Percentiles rank a stretch among this genome's conserved stretches.
These are phyloP conservation scores for Aphidius colemani DNA, from an alignment of 2,888 invertebrate genomes.

Conservation along the genomic window DNA sequence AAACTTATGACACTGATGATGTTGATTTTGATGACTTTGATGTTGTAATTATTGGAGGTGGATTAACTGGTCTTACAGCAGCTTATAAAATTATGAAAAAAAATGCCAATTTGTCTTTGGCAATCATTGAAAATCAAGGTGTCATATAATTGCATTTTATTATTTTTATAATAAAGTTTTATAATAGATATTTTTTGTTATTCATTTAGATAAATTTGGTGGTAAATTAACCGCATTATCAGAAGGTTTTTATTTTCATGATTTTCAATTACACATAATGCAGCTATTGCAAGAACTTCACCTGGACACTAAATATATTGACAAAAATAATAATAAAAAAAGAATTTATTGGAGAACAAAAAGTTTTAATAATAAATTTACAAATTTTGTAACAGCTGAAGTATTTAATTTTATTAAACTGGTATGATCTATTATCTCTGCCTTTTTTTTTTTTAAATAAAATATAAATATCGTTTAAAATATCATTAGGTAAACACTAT, in stretches of 20 bases:
- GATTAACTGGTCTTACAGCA: conserved; percentile 46
- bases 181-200: background rate
- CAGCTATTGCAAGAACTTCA: conserved; percentile 33
- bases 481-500: conserved; percentile 26
- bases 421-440: conserved; percentile 30
- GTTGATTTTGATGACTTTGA: conserved; percentile 41
- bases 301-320: conserved; percentile 27
- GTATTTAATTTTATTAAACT: conserved; percentile 41
- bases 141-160: background rate
- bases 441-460: background rate
- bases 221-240: conserved; percentile 33
- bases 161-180: conserved; percentile 7
- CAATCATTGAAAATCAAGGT: conserved; percentile 46
- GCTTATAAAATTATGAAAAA: conserved; percentile 42
- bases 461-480: background rate
- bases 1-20: conserved; percentile 20
- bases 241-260: conserved; percentile 38
- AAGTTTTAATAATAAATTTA: conserved; percentile 26
- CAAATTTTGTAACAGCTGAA: conserved; percentile 38
- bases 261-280: conserved; percentile 37
- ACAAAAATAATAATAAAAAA: conserved; percentile 14
- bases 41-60: conserved; percentile 46
- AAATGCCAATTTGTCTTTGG: conserved; percentile 39
- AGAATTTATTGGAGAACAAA: conserved; percentile 31
- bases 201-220: conserved; percentile 33